Conservation (phyloP, 2,888 invertebrate genomes). For the Ischnura elegans region DNA sequence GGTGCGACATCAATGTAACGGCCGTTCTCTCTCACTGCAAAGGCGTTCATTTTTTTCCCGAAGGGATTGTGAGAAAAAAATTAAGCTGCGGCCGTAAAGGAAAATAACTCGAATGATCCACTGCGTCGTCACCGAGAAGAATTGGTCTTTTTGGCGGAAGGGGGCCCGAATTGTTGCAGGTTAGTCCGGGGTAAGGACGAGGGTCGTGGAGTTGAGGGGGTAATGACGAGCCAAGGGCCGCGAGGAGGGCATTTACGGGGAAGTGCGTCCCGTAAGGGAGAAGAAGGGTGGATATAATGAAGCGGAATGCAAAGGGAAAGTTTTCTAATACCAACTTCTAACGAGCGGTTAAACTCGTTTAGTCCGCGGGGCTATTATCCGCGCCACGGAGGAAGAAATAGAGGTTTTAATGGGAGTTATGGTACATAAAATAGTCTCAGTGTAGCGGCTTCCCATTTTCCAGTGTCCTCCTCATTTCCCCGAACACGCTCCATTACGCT, state of each 20-base stretch:
- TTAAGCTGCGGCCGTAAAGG: slow-evolving; percentile 42
- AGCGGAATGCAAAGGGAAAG: not conserved
- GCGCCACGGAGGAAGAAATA: not conserved
- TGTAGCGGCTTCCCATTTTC: not conserved
- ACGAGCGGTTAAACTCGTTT: slow-evolving; percentile 47
- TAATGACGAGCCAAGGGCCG: not conserved
- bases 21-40: not conserved
- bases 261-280: not conserved
- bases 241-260: not conserved
- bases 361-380: not conserved
- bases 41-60: slow-evolving; percentile 18
- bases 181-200: not conserved
- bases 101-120: slow-evolving; percentile 26
- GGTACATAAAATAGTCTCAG: not conserved
- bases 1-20: not conserved
- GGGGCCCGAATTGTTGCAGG: not conserved
- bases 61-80: slow-evolving; percentile 25
- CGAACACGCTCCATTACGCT: not conserved
- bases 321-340: slow-evolving; percentile 46
- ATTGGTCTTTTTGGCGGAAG: not conserved
- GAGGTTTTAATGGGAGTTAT: slow-evolving; percentile 29
- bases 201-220: not conserved
- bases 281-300: not conserved
- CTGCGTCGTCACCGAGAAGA: not conserved
- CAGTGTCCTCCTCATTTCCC: slow-evolving; percentile 14